Evolutionary conservation across 2,888 invertebrate genomes (phyloP), one percentile per base, ranked within the genome.

Genomic region (Augochlorella aurata): DNA sequence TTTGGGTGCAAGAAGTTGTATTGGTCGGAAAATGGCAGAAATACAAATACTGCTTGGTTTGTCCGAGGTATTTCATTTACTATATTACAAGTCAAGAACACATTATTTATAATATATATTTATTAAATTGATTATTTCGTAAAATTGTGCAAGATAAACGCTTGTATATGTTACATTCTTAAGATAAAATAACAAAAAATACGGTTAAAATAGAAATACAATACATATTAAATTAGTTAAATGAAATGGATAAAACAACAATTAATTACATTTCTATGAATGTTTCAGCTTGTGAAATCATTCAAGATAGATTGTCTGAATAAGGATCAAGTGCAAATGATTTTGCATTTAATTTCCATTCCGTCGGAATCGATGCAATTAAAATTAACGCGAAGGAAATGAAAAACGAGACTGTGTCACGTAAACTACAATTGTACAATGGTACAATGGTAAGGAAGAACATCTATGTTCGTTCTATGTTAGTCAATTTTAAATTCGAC

Each of bases 11-110:
- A 95, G 98, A 82, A 97, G 97, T 21, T 98, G 98, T 91, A 95
- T 98, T 85, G 98, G 98, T 0, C 96, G 95, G 90, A 97, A 96
- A 91, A 95, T 98, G 85, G 98, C 98, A 0, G 96, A 97, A 92
- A 94, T 95, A 68, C 97, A 98, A 94, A 95, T 98, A 90, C 95
- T 95, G 80, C 94, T 96, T 66, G 94, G 97, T 16, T 91, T 97
- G 66, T 94, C 94, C 45, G 95, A 96, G 95, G 97, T 97, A 68
- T 12, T 18, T n/a, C 21, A 65, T 2, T 12, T n/a, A 12, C 24
- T 8, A 70, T 71, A 54, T 14, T 38, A 63, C 38, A 63, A 12
- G 14, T 12, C 21, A 29, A 14, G 29, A 29, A 14, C 8, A 29
- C 16, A 24, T 24, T 24, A 10, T 21, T 54, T 38, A 63, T 10